These are phyloP conservation scores for Scatophagus argus DNA, from an alignment of 2,113 vertebrate species.

Conservation along the genomic window DNA sequence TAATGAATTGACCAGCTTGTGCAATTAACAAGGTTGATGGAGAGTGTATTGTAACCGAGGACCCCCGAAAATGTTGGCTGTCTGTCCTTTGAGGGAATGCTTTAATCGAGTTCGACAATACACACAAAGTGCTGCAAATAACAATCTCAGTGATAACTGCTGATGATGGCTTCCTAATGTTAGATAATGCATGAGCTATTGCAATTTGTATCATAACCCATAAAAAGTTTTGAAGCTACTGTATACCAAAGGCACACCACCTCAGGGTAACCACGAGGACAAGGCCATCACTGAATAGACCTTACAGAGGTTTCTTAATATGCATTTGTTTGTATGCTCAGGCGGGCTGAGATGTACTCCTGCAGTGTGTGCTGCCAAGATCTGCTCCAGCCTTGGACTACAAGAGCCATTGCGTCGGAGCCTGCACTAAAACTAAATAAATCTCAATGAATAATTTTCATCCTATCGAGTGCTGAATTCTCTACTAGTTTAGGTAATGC, in stretches of 20 bases:
- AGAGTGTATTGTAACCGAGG: not conserved
- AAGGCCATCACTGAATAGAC: not conserved
- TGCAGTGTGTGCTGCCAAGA: not conserved
- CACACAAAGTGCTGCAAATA: not conserved
- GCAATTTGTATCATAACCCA: not conserved
- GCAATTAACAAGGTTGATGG: not conserved
- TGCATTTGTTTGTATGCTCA: slow-evolving; percentile 24
- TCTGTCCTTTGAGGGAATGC: not conserved
- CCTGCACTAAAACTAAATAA: not conserved
- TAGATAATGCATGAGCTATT: not conserved
- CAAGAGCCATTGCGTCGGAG: not conserved
- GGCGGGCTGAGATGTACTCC: slow-evolving; percentile 1
- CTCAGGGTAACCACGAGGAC: not conserved
- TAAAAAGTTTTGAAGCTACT: not conserved
- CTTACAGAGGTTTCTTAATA: slow-evolving; percentile 21
- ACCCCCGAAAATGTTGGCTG: not conserved
- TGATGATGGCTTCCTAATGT: not conserved
- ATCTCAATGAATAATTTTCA: slow-evolving; percentile 17
- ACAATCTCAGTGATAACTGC: not conserved
- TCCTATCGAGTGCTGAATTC: not conserved
- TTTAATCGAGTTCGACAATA: not conserved
- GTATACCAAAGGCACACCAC: not conserved
- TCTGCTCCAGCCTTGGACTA: not conserved
- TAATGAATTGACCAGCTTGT: not conserved
- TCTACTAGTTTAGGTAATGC: not conserved